Conservation (phyloP, 2,888 invertebrate species). For the Beris morrisii region DNA sequence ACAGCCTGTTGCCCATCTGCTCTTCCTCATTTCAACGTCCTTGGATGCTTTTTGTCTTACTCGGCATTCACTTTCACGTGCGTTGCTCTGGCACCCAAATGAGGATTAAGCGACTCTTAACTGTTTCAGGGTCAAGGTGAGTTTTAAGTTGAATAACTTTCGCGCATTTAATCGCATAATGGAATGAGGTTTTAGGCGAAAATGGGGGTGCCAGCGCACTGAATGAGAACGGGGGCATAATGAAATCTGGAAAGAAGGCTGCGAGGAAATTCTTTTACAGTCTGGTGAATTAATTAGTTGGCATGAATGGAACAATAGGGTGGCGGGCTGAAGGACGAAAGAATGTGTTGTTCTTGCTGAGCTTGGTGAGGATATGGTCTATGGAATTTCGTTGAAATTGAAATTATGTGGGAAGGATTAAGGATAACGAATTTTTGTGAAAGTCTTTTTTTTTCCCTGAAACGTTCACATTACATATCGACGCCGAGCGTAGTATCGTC, state of each 20-base stretch:
- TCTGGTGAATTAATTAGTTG: constrained; percentile 24
- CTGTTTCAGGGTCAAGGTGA: constrained; percentile 40
- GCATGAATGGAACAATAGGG: neutral
- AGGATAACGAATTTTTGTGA: too few relatives aligned
- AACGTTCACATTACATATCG: too few relatives aligned
- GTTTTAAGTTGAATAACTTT: constrained; percentile 37
- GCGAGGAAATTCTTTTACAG: neutral
- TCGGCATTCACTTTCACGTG: constrained; percentile 31
- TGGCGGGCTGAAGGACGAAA: neutral
- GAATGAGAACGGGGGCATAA: neutral
- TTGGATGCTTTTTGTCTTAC: constrained; percentile 34
- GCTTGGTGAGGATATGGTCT: too few relatives aligned
- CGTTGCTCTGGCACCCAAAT: constrained; percentile 32
- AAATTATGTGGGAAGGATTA: too few relatives aligned
- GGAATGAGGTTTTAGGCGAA: neutral
- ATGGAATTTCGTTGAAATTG: too few relatives aligned
- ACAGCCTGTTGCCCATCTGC: constrained; percentile 31
- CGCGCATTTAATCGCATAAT: constrained; percentile 20
- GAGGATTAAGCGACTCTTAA: constrained; percentile 38
- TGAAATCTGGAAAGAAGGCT: neutral
- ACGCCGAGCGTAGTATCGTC: neutral
- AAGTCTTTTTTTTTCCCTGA: too few relatives aligned
- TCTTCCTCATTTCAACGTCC: constrained; percentile 36
- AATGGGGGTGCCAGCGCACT: neutral
- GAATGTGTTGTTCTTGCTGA: too few relatives aligned